Conservation (phyloP, 2,113 vertebrate genomes). For the Cyanistes caeruleus region DNA sequence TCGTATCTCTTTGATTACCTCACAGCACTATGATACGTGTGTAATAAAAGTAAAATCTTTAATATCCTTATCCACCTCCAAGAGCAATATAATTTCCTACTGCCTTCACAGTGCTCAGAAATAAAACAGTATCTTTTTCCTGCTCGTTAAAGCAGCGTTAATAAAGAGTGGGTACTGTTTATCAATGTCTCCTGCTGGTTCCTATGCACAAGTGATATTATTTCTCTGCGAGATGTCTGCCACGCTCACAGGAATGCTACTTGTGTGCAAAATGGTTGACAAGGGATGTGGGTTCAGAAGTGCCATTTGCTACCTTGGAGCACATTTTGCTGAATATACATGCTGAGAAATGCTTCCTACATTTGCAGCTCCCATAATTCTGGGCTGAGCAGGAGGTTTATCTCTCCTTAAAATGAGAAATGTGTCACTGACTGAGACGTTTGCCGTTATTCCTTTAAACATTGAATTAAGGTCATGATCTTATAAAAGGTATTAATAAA, state of each 20-base stretch:
- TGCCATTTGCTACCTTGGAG: neutral
- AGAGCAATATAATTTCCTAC: neutral
- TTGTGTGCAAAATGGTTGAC: conserved; percentile 28
- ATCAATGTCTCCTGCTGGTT: conserved; percentile 5
- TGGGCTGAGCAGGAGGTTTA: neutral
- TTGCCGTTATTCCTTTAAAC: conserved; percentile 45
- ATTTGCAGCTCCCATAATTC: conserved; percentile 16
- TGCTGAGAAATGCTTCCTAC: neutral
- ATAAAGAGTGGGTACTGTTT: neutral
- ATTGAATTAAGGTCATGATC: conserved; percentile 45
- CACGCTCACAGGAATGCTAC: neutral
- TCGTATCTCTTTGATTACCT: neutral
- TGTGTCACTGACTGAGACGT: neutral
- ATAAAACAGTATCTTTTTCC: neutral
- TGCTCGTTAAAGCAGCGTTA: neutral
- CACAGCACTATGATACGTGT: neutral
- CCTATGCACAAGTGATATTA: neutral
- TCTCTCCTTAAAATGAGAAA: conserved; percentile 24
- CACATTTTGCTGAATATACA: neutral
- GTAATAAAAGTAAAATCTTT: conserved; percentile 15
- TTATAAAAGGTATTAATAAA: conserved; percentile 50
- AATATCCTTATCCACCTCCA: neutral
- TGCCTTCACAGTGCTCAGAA: neutral
- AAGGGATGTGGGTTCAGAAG: neutral
- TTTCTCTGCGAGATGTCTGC: conserved; percentile 37